These are phyloP conservation scores for Taphrorychus bicolor DNA, from an alignment of 2,888 invertebrate species.

Conservation along the genomic window DNA sequence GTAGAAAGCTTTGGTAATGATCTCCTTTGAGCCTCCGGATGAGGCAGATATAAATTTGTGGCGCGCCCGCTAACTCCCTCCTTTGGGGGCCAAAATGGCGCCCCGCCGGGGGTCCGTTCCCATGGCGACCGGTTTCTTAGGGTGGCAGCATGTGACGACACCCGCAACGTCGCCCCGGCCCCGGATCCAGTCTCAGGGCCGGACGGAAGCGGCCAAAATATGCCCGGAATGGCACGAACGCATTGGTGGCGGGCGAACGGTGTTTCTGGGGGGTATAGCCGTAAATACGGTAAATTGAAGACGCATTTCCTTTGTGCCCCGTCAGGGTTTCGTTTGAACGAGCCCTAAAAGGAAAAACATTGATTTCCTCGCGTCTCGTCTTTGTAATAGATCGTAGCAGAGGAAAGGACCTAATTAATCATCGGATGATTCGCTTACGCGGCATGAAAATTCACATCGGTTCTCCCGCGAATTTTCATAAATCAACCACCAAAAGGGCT, in stretches of 20 bases:
- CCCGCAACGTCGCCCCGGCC: background rate
- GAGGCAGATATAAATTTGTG: conserved; percentile 63
- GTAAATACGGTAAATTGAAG: conserved; percentile 7
- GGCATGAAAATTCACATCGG: conserved; percentile 37
- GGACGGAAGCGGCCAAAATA: conserved; percentile 26
- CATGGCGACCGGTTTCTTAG: conserved; percentile 58
- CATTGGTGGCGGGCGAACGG: conserved; percentile 23
- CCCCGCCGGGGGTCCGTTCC: conserved; percentile 55
- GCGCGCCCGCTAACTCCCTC: conserved; percentile 61
- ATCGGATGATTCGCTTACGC: conserved; percentile 28
- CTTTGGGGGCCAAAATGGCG: conserved; percentile 57
- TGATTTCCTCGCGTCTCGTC: background rate
- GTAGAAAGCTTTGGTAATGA: conserved; percentile 64
- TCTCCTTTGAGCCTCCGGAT: conserved; percentile 61
- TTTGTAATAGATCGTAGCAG: background rate
- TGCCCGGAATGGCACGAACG: conserved; percentile 25
- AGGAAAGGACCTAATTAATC: conserved; percentile 31
- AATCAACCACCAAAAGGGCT: conserved; percentile 57
- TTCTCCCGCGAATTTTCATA: conserved; percentile 52
- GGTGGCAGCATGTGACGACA: conserved; percentile 29
- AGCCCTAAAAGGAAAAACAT: background rate
- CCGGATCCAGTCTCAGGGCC: conserved; percentile 29
- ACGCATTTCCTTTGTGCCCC: background rate
- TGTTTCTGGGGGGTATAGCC: conserved; percentile 14
- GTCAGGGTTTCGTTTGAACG: too few species aligned